Percentiles rank a stretch among this genome's conserved stretches.
phyloP scores from a whole-genome alignment of 2,888 invertebrate genomes.

The Salpingus planirostris region DNA sequence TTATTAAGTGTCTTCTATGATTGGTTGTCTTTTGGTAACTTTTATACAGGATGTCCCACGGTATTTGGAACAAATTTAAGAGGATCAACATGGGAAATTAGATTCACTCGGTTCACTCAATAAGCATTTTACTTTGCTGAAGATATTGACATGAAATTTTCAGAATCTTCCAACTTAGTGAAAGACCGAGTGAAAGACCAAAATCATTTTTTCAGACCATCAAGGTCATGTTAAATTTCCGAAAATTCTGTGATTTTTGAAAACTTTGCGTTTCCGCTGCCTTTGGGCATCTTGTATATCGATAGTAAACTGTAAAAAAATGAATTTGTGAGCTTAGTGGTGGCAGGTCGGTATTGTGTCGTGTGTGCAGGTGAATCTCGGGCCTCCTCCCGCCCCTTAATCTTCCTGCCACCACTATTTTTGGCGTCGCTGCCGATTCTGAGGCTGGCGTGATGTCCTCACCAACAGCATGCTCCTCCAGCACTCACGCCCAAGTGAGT shows the following conservation, averaged over 20 bases:
- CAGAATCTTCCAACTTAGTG: too few relatives aligned
- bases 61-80: too few relatives aligned
- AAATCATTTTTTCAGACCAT: too few relatives aligned
- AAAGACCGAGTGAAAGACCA: too few relatives aligned
- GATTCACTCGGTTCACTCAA: too few relatives aligned
- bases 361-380: conserved; percentile 35
- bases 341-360: conserved; percentile 24
- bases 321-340: conserved; percentile 18
- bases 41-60: too few relatives aligned
- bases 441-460: conserved; percentile 32
- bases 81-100: too few relatives aligned
- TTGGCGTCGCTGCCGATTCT: conserved; percentile 33
- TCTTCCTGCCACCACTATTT: conserved; percentile 37
- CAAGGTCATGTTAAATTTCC: too few relatives aligned
- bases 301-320: neutral
- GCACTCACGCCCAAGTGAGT: conserved; percentile 24
- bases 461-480: conserved; percentile 16
- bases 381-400: conserved; percentile 24
- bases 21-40: too few relatives aligned
- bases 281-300: neutral
- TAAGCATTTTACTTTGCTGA: too few relatives aligned
- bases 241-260: neutral
- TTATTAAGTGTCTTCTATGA: too few relatives aligned
- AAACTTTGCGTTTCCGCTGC: neutral
- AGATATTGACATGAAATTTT: too few relatives aligned